Conservation (phyloP, 2,888 invertebrate species). For the Coelogynopora nodosa region DNA sequence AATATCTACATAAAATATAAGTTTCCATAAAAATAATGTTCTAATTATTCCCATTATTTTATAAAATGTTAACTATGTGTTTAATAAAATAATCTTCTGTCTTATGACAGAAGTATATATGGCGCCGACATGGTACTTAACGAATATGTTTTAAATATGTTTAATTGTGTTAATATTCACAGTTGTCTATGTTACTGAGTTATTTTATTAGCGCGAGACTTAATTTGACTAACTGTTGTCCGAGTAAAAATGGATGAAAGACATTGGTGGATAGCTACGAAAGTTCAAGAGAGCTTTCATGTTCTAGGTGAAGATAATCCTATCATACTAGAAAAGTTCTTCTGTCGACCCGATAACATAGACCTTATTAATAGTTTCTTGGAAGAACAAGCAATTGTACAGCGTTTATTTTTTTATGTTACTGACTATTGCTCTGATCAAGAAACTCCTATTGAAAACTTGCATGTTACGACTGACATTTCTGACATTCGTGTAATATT, state of each 20-base stretch:
- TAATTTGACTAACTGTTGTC: not conserved
- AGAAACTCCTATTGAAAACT: not conserved
- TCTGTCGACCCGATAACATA: constrained; percentile 56
- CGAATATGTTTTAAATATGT: too few species aligned
- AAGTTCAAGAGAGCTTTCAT: constrained; percentile 61
- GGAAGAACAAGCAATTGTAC: constrained; percentile 53
- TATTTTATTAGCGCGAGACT: not conserved
- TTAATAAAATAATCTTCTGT: too few species aligned
- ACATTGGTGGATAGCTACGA: constrained; percentile 62
- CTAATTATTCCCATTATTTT: too few species aligned
- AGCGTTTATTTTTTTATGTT: constrained; percentile 58
- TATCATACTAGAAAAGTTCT: constrained; percentile 58
- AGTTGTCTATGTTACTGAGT: not conserved
- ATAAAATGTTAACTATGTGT: too few species aligned
- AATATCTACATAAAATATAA: too few species aligned
- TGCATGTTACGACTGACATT: constrained; percentile 28
- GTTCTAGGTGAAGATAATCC: constrained; percentile 59
- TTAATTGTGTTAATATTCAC: too few species aligned
- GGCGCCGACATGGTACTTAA: too few species aligned
- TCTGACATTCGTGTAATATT: not conserved
- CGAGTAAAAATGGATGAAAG: constrained; percentile 60
- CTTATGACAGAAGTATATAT: too few species aligned
- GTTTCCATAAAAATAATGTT: too few species aligned
- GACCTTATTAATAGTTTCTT: constrained; percentile 58
- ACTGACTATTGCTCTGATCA: not conserved